Percentiles rank a stretch among this genome's conserved stretches.
Evolutionary conservation across 2,888 invertebrate species (phyloP).

Genomic region (Zelleria hepariella): DNA sequence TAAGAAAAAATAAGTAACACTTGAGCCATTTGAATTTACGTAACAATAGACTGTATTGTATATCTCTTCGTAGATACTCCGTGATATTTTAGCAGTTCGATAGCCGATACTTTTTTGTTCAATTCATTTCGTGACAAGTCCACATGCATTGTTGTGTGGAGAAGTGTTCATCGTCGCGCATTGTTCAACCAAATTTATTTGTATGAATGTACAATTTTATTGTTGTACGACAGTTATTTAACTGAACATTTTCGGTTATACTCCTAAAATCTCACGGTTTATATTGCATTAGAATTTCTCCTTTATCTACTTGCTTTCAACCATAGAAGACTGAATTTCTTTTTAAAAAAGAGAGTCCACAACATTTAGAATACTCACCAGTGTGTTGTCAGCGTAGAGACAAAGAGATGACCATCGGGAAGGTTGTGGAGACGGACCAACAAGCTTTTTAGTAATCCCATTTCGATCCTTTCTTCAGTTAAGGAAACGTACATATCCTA

Average conservation of each 20-base stretch:
- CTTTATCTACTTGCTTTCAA: conserved; percentile 48
- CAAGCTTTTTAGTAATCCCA: conserved; percentile 37
- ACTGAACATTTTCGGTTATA: too few species aligned
- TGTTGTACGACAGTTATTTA: too few species aligned
- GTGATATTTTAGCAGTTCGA: too few species aligned
- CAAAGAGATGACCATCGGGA: conserved; percentile 32
- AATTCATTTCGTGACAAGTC: too few species aligned
- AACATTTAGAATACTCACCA: conserved; percentile 61
- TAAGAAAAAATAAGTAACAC: conserved; percentile 35
- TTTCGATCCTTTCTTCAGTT: conserved; percentile 36
- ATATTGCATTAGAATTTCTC: conserved; percentile 23
- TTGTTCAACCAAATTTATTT: too few species aligned
- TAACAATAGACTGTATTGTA: conserved; percentile 25
- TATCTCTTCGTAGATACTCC: conserved; percentile 21
- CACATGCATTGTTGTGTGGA: too few species aligned
- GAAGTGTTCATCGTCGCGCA: too few species aligned
- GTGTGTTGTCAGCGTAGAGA: conserved; percentile 42
- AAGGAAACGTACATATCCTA: conserved; percentile 68
- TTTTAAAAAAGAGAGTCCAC: conserved; percentile 36
- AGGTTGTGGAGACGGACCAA: conserved; percentile 60
- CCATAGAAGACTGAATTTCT: conserved; percentile 64
- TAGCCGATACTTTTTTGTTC: too few species aligned
- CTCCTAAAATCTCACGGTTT: too few species aligned
- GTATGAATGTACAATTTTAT: too few species aligned
- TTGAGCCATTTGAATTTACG: conserved; percentile 55